Evolutionary conservation across 2,797 vertebrate species (phyloP), one percentile per base, ranked within the genome.

Genomic region (Threskiornis aethiopicus): DNA sequence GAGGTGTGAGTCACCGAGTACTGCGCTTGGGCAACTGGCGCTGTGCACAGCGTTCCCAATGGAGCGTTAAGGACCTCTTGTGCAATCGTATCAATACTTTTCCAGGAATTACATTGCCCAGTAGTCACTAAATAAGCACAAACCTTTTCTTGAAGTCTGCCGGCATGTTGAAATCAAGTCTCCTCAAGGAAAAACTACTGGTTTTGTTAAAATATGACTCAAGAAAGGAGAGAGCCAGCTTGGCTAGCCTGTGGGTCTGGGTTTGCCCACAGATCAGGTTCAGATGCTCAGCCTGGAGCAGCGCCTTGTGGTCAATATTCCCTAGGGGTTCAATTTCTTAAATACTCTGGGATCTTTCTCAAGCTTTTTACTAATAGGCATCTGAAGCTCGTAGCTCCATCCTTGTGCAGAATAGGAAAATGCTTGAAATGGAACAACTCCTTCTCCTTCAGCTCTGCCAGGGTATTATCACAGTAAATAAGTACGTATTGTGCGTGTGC

Each of bases 401-500:
- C 33, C n/a, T 82, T 41, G 20, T 64, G 39, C 22, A 46, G 59
- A 47, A 20, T 7, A 61, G 33, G 29, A 73, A 73, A 73, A 18
- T 7, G 31, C 41, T 82, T 18, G 62, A 51, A 84, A 72, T 65
- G 61, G 4, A 16, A 21, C 16, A 54, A 41, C 3, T n/a, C 25
- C 24, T 79, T 77, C 25, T 85, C 51, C 12, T 58, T 41, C 49
- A 57, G 49, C 52, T 90, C 54, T 72, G 31, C 28, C 49, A 39
- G 35, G 8, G 11, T 29, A 11, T 82, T 61, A 44, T 42, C 11
- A 9, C 35, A 55, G n/a, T 72, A 55, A 76, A 31, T 62, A 31
- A 31, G 6, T 19, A 2, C 2, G 18, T 18, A 5, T 13, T 29
- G 5, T 16, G 17, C 11, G 11, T 25, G 1, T 3, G 3, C 3